phyloP scores from a whole-genome alignment of 1,140 invertebrate species.

The Drosophila lacertosa region DNA sequence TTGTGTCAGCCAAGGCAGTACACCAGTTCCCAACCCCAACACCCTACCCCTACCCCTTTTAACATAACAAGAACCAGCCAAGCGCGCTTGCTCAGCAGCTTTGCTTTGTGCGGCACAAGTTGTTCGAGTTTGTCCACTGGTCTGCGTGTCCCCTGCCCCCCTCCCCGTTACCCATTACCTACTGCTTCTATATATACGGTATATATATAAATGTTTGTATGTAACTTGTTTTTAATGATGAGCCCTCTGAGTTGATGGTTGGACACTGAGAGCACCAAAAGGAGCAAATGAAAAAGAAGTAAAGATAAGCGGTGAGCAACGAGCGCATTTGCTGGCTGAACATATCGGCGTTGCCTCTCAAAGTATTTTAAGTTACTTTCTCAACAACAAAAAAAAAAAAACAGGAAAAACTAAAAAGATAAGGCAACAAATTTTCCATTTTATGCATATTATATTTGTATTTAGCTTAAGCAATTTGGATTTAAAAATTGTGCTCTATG shows the following conservation, averaged over 20 bases:
- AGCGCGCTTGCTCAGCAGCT: not conserved
- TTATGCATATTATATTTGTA: slow-evolving; percentile 30
- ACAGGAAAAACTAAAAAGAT: not conserved
- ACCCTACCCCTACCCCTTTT: slow-evolving; percentile 8
- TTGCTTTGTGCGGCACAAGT: slow-evolving; percentile 3
- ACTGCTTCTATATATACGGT: slow-evolving; percentile 28
- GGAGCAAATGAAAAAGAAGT: not conserved
- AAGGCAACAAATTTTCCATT: slow-evolving; percentile 8
- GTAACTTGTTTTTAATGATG: slow-evolving; percentile 11
- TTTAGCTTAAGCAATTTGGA: slow-evolving; percentile 31
- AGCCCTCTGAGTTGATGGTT: not conserved
- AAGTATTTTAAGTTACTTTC: slow-evolving; percentile 48
- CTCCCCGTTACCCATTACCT: not conserved
- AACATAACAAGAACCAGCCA: not conserved
- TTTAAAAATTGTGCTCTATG: slow-evolving; percentile 41
- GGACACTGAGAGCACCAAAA: slow-evolving; percentile 57
- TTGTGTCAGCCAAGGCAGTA: slow-evolving; percentile 36
- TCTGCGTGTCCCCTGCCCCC: not conserved
- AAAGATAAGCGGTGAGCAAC: slow-evolving; percentile 60
- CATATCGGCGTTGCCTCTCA: slow-evolving; percentile 75
- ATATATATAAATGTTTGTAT: slow-evolving; percentile 24
- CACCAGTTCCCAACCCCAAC: not conserved
- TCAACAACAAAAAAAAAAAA: slow-evolving; percentile 1
- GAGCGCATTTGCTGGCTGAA: slow-evolving; percentile 80
- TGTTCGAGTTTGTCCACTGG: not conserved